Percentiles rank a stretch among this genome's conserved stretches.
Evolutionary conservation across 1,140 invertebrate genomes (phyloP).

Genomic region (Drosophila dunni): DNA sequence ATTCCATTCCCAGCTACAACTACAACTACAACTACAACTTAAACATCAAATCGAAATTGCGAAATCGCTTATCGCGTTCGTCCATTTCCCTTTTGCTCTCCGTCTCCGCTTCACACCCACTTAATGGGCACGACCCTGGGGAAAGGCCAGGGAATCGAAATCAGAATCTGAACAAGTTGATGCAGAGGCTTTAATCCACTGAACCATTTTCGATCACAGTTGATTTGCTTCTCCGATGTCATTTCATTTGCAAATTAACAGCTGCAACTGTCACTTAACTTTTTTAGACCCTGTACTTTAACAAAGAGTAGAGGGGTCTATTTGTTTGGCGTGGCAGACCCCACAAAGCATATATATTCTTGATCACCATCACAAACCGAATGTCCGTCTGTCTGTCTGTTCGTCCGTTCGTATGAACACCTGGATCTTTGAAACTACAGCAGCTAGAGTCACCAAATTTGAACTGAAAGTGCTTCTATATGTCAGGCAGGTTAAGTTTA

Average conservation of each 20-base stretch:
- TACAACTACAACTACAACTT: slow-evolving; percentile 8
- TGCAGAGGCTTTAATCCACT: slow-evolving; percentile 23
- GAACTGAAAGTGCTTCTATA: too few species aligned
- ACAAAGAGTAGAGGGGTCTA: too few species aligned
- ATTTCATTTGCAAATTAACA: slow-evolving; percentile 38
- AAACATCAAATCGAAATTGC: slow-evolving; percentile 32
- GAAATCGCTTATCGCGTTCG: slow-evolving; percentile 24
- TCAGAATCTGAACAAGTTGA: background rate
- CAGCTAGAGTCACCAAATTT: too few species aligned
- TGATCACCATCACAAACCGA: too few species aligned
- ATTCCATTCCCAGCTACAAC: slow-evolving; percentile 7
- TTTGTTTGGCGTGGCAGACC: too few species aligned
- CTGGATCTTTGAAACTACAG: too few species aligned
- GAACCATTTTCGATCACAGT: slow-evolving; percentile 15
- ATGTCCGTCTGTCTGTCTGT: too few species aligned
- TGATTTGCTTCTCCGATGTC: slow-evolving; percentile 10
- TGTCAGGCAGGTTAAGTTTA: too few species aligned
- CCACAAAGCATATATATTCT: too few species aligned
- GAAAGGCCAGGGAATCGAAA: too few species aligned
- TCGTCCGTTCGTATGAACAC: too few species aligned
- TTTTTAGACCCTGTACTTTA: too few species aligned
- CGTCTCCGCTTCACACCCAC: background rate
- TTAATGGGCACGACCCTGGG: background rate
- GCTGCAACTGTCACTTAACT: background rate
- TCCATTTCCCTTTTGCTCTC: background rate